These are phyloP conservation scores for Eleginops maclovinus DNA, from an alignment of 2,113 vertebrate genomes.

Conservation along the genomic window DNA sequence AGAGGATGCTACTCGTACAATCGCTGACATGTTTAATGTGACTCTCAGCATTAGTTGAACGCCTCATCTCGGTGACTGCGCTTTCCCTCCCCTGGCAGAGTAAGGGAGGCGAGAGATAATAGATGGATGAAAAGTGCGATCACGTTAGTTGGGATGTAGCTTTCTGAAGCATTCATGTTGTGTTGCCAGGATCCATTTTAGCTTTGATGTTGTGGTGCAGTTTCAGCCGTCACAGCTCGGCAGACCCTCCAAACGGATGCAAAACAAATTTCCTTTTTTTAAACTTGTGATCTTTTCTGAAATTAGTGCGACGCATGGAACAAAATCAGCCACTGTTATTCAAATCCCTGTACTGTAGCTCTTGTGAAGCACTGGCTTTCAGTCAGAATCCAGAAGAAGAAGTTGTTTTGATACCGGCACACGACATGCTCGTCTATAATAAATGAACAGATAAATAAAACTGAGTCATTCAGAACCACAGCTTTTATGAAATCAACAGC, in stretches of 20 bases:
- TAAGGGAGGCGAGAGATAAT: not conserved
- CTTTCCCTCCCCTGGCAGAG: constrained; percentile 5
- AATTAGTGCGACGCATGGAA: not conserved
- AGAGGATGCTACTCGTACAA: constrained; percentile 11
- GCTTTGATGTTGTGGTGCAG: constrained; percentile 52
- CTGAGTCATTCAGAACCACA: not conserved
- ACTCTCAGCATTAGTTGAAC: constrained; percentile 40
- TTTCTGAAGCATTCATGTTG: constrained; percentile 49
- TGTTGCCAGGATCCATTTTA: constrained; percentile 45
- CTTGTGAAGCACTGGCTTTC: constrained; percentile 1
- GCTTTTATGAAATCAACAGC: constrained; percentile 22
- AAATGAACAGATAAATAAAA: constrained; percentile 40
- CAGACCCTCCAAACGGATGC: constrained; percentile 20
- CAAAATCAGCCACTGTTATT: constrained; percentile 37
- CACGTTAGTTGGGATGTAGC: constrained; percentile 46
- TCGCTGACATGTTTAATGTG: constrained; percentile 51
- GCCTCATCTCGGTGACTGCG: constrained; percentile 32
- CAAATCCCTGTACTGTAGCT: not conserved
- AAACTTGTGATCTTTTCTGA: constrained; percentile 9
- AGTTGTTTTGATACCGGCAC: not conserved
- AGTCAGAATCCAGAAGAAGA: constrained; percentile 3
- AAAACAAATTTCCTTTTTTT: constrained; percentile 9
- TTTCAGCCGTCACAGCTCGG: constrained; percentile 46
- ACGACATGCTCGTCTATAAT: constrained; percentile 36
- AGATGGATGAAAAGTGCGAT: constrained; percentile 53